Evolutionary conservation across 2,888 invertebrate genomes (phyloP).

Genomic region (Eudasyphora cyanicolor): DNA sequence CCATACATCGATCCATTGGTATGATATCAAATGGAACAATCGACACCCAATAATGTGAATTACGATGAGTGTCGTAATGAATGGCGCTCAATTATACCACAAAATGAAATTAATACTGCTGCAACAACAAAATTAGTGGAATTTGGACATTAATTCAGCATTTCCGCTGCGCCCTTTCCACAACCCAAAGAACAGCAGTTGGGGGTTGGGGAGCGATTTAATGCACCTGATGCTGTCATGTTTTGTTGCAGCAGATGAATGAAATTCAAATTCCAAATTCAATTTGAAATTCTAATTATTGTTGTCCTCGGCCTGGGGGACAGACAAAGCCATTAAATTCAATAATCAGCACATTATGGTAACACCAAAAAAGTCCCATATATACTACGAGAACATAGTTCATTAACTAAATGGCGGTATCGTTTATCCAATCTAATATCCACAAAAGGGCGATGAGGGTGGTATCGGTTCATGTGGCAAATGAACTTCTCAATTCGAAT

Average conservation of each 20-base stretch:
- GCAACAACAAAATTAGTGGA: not conserved
- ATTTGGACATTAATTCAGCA: constrained; percentile 5
- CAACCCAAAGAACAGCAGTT: no score
- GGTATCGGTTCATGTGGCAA: no score
- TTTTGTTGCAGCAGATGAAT: not conserved
- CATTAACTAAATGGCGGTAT: not conserved
- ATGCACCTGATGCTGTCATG: not conserved
- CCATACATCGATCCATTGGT: not conserved
- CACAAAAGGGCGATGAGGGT: no score
- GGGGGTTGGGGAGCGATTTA: no score
- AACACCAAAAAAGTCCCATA: not conserved
- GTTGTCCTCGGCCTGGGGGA: not conserved
- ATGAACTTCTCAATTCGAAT: no score
- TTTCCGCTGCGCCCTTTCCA: not conserved
- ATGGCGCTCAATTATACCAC: not conserved
- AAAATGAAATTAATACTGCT: constrained; percentile 5
- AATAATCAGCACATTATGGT: constrained; percentile 6
- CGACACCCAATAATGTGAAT: not conserved
- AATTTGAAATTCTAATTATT: constrained; percentile 2
- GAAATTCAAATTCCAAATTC: not conserved
- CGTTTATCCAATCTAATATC: not conserved
- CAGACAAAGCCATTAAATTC: constrained; percentile 2
- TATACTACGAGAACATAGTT: no score
- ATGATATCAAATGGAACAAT: constrained; percentile 2
- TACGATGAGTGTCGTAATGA: not conserved